These are phyloP conservation scores for Tiliqua scincoides DNA, from an alignment of 2,113 vertebrate species.

Conservation along the genomic window DNA sequence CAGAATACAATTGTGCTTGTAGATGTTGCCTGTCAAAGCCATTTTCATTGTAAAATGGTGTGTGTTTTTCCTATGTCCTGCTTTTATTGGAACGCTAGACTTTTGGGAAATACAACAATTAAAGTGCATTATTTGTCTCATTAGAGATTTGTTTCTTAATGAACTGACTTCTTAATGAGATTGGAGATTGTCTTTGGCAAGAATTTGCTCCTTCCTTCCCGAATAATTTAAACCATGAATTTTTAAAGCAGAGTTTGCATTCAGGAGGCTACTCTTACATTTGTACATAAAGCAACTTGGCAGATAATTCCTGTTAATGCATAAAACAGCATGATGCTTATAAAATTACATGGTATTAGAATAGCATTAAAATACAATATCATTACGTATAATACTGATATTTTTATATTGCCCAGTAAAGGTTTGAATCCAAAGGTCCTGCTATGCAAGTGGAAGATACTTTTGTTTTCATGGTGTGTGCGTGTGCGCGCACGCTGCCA, in stretches of 20 bases:
- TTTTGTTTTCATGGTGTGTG: background rate
- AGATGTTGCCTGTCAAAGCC: background rate
- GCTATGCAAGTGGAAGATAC: background rate
- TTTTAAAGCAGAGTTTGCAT: background rate
- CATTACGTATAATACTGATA: background rate
- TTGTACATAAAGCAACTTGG: background rate
- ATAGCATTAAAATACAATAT: background rate
- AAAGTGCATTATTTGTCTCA: background rate
- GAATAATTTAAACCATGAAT: conserved; percentile 1
- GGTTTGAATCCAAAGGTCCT: background rate
- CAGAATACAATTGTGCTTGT: background rate
- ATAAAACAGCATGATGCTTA: background rate
- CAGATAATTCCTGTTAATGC: background rate
- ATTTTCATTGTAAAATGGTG: background rate
- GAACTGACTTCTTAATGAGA: background rate
- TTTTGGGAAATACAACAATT: conserved; percentile 3
- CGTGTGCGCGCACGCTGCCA: background rate
- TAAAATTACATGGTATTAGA: conserved; percentile 1
- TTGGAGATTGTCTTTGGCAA: background rate
- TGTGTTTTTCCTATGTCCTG: background rate
- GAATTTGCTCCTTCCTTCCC: background rate
- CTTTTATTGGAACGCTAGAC: background rate
- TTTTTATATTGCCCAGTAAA: background rate
- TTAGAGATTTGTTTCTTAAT: conserved; percentile 16
- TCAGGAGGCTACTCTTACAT: background rate